Evolutionary conservation across 1,140 invertebrate species (phyloP), one percentile per base, ranked within the genome.

Genomic region (Drosophila lacteicornis): DNA sequence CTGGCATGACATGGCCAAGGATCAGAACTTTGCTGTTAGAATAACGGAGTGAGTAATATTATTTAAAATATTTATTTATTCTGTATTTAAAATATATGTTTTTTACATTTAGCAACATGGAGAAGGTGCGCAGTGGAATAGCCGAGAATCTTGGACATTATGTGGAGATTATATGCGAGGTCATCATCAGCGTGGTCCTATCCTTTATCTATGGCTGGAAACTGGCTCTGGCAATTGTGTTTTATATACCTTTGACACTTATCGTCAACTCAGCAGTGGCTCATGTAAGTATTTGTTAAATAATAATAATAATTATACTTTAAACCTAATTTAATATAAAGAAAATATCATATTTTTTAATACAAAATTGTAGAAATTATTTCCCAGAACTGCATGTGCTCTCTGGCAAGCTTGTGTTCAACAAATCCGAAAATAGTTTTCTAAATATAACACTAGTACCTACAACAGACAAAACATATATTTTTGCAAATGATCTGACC

Each of bases 61-160:
- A 38, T 6, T 6, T 15, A 1, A 22, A 55, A 15, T 55, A 11
- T 22, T 1, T 22, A 0, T 9, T 6, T 82, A 91, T 94, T 94
- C 91, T 15, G 7, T 19, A 9, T 25, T 13, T 42, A 13, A 7
- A 2, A 11, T 19, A 15, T 15, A n/a, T 2, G 11, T 4, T 11
- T 22, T 17, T 42, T 46, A 0, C 5, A 0, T 3, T 4, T 13
- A 98, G 98, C 88, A 97, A 99, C 92, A 94, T 98, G 84, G 95
- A 97, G 53, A 97, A 97, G 92, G 94, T 98, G 53, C 95, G 97
- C 69, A 96, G 97, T 82, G 98, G 97, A 2, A 96, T 98, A 9
- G 97, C 97, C 1, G 97, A 98, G 92, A 98, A 98, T 93, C 94
- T 98, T 19, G 95, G 95, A 4, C 95, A 97, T 91, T 96, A 97